Base-by-base conservation (phyloP, 2,797 vertebrate genomes). In the Platyrinchus mystaceus region DNA sequence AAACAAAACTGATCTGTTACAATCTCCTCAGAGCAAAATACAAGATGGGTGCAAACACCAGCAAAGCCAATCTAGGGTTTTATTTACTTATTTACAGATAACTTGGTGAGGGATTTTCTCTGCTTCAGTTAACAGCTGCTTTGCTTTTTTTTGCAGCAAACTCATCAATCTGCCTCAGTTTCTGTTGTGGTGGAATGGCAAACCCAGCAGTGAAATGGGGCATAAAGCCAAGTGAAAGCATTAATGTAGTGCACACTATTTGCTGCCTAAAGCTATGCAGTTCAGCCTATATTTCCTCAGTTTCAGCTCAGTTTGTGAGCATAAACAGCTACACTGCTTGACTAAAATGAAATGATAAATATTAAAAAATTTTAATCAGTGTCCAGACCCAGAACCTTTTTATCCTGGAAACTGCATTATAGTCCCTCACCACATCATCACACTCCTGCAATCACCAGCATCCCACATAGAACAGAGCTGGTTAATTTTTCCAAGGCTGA, bases 401-500 rank as follows among this genome's bases (percentile, higher is more conserved):
- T 32, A 30, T 21, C 37, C 58, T 66, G 66, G n/a, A 68, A 87
- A 44, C 19, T 36, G 34, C 28, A 53, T 73, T 91, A 20, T 8
- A 41, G n/a, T 26, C 30, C 41, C 16, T 60, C 34, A 49, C 3
- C 28, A 59, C 7, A 39, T 52, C 52, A 56, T 10, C 27, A 41
- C 6, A 28, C 6, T 28, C 28, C 21, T 34, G 69, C 2, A 0
- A 50, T 70, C 82, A 36, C 44, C 78, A 90, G 37, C 50, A 16
- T 60, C 63, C 78, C 68, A 52, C 32, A 26, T 13, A 56, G 78
- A 62, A 88, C 10, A 56, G 66, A 97, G 96, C 63, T n/a, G 81
- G 96, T 97, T 96, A 96, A 97, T 85, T 90, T 97, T 95, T 75
- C 70, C 22, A 23, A 93, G 75, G 75, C 69, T 93, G 89, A 90